A percentile compares a stretch with the other conserved stretches of the same genome.
These are phyloP conservation scores for Anhinga rufa DNA, from an alignment of 2,113 vertebrate species.

Conservation along the genomic window DNA sequence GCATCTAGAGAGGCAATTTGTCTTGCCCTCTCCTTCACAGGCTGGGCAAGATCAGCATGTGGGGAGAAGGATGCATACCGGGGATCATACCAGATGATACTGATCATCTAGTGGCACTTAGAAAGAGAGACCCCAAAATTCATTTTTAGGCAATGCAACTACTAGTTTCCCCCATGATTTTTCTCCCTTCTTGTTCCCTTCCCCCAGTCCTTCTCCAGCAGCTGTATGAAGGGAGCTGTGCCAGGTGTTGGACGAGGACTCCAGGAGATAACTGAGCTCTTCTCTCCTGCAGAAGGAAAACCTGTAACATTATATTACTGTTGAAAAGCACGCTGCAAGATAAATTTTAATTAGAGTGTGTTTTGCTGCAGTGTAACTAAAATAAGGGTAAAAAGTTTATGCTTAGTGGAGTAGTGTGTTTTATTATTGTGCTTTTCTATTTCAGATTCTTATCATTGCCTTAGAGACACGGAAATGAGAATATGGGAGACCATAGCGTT, in stretches of 20 bases:
- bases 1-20: not conserved
- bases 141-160: not conserved
- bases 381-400: not conserved
- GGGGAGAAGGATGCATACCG: accelerated
- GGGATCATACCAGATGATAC: too few species aligned
- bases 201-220: not conserved
- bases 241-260: not conserved
- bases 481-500: not conserved
- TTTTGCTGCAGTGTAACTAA: not conserved
- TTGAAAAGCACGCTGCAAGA: not conserved
- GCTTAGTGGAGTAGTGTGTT: not conserved
- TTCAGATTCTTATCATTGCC: not conserved
- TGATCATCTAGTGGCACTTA: not conserved
- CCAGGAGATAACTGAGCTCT: not conserved
- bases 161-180: not conserved
- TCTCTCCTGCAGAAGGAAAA: not conserved
- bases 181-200: not conserved
- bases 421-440: not conserved
- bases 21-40: not conserved
- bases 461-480: not conserved
- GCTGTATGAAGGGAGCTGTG: not conserved
- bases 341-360: not conserved
- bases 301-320: not conserved
- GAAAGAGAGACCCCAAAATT: not conserved
- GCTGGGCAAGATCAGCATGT: accelerated